These are phyloP conservation scores for Puffinus mauretanicus DNA, from an alignment of 2,113 vertebrate species.

Conservation along the genomic window DNA sequence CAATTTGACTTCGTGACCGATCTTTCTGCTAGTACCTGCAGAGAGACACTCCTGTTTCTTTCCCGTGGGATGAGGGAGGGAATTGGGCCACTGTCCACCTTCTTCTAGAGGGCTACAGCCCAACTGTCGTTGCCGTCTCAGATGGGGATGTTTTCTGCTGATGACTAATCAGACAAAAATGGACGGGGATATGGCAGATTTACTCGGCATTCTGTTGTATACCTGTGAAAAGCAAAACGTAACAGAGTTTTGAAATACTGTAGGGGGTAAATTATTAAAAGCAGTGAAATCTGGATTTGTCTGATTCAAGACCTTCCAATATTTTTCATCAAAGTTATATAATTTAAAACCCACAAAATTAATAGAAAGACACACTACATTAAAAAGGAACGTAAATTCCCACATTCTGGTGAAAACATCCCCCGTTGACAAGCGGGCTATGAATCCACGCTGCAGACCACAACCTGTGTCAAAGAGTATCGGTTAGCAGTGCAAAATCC, in stretches of 20 bases:
- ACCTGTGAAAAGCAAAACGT: neutral
- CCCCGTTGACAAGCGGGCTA: neutral
- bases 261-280: neutral
- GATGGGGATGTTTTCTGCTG: neutral
- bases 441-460: neutral
- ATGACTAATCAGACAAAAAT: neutral
- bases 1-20: neutral
- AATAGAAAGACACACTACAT: rapidly evolving
- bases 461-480: neutral
- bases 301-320: neutral
- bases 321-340: neutral
- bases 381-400: neutral
- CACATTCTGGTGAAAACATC: neutral
- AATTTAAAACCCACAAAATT: neutral
- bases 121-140: neutral
- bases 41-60: neutral
- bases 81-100: neutral
- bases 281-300: neutral
- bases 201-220: neutral
- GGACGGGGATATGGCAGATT: neutral
- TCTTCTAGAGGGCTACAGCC: neutral
- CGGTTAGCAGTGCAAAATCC: neutral
- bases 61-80: neutral
- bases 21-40: neutral
- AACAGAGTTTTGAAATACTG: neutral